A percentile compares a stretch with the other conserved stretches of the same genome.
phyloP scores from a whole-genome alignment of 2,797 vertebrate genomes.

The Gambusia yucatana region DNA sequence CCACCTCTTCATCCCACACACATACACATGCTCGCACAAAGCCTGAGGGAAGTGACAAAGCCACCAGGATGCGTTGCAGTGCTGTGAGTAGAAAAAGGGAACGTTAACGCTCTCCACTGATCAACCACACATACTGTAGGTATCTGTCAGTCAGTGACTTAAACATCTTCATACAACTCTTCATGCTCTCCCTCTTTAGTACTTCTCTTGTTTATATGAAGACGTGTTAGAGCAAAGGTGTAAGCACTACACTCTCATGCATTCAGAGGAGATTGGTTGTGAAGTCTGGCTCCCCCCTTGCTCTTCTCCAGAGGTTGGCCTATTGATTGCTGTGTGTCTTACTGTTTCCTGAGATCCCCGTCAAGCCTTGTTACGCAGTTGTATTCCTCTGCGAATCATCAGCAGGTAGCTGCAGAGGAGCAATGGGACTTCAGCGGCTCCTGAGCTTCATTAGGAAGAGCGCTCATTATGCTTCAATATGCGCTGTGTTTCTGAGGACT shows the following conservation, averaged over 20 bases:
- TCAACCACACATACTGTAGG: constrained; percentile 61
- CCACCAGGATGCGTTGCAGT: constrained; percentile 53
- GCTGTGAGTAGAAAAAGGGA: constrained; percentile 60
- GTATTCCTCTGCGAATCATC: constrained; percentile 43
- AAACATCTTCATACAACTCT: constrained; percentile 59
- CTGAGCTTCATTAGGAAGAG: constrained; percentile 39
- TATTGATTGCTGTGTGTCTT: constrained; percentile 72
- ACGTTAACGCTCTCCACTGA: constrained; percentile 47
- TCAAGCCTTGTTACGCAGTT: constrained; percentile 61
- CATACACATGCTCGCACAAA: constrained; percentile 39
- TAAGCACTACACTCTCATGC: constrained; percentile 47
- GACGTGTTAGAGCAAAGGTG: constrained; percentile 52
- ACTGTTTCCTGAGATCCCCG: constrained; percentile 69
- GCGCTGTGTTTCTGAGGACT: constrained; percentile 24
- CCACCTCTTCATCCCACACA: constrained; percentile 8
- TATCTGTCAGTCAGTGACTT: constrained; percentile 60
- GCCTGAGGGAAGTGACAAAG: constrained; percentile 69
- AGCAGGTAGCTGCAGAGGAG: constrained; percentile 51
- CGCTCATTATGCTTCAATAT: constrained; percentile 19
- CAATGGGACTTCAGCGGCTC: constrained; percentile 40
- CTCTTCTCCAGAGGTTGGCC: constrained; percentile 60
- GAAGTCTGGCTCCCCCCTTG: constrained; percentile 56
- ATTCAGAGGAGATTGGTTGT: constrained; percentile 67
- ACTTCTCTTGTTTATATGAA: constrained; percentile 59
- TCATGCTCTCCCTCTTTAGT: constrained; percentile 63